Base-by-base conservation (phyloP, 2,113 vertebrate species). In the Cebidichthys violaceus region DNA sequence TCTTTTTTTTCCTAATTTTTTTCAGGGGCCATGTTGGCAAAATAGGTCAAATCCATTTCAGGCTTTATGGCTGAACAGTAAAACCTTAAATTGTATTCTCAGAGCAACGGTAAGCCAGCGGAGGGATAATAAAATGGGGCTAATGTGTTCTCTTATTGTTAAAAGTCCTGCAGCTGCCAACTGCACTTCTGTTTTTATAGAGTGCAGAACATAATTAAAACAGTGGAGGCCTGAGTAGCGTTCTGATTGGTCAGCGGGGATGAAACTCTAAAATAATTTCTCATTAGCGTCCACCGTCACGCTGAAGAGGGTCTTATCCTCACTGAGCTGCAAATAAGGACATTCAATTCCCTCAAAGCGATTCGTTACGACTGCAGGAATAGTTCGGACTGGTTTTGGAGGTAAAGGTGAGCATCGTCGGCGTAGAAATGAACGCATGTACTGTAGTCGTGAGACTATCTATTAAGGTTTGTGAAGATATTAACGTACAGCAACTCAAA, bases 91-190 rank as follows among this genome's bases (percentile, higher is more conserved):
- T 35, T 55, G 55, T 68, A 33, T 50, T 83, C 18, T 47, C 8
- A 15, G 18, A 70, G 68, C 37, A 57, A 45, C 65, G 50, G n/a
- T 52, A 70, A 55, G 43, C 39, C 29, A 14, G 7, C 2, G 1
- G 37, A 35, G 39, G 39, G 17, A 61, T 70, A 76, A 70, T 24
- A 55, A 68, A 74, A 82, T 33, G 24, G 65, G 18, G 74, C 43
- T 75, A 61, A 45, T 43, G 6, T n/a, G 37, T 37, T 69, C 64
- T 35, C 15, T 39, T 70, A 70, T 62, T 62, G 55, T 68, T 61
- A 47, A 59, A 67, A 50, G 33, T 33, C 18, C 3, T n/a, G 29
- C 37, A 55, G 66, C 57, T 54, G 35, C 54, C 6, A 27, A 9
- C 14, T 47, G 27, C 6, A 68, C 35, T 18, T 11, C 1, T 18